Evolutionary conservation across 2,113 vertebrate genomes (phyloP).

Genomic region (Gorsachius goisagi): DNA sequence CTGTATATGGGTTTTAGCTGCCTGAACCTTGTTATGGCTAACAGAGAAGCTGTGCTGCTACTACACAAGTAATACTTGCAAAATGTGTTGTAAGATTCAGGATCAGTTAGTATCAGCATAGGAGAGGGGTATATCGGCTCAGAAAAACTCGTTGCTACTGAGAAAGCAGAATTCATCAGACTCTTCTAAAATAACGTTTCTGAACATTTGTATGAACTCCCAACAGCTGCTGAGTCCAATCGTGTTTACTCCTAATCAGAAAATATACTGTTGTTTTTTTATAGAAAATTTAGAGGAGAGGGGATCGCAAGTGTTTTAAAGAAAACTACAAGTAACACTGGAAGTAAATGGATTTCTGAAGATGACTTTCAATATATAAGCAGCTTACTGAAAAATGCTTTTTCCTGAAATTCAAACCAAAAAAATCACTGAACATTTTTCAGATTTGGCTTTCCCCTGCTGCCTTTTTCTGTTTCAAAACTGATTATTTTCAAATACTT

Average conservation of each 20-base stretch:
- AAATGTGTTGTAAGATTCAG: background rate
- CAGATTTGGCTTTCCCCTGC: background rate
- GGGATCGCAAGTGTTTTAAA: background rate
- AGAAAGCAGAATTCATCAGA: conserved; percentile 36
- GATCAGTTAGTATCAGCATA: background rate
- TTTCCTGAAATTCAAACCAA: background rate
- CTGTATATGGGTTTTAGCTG: background rate
- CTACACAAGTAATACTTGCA: background rate
- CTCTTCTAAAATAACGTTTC: conserved; percentile 27
- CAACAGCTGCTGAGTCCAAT: conserved; percentile 36
- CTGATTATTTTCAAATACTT: background rate
- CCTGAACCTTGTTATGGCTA: background rate
- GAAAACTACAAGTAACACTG: background rate
- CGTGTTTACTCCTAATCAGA: background rate
- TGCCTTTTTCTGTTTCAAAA: background rate
- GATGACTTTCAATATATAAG: conserved; percentile 1
- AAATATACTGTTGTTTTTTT: background rate
- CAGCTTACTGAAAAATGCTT: background rate
- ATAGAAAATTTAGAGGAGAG: background rate
- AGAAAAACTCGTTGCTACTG: conserved; percentile 11
- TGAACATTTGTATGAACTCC: conserved; percentile 22
- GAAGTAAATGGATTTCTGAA: background rate
- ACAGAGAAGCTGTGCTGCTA: background rate
- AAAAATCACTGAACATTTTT: background rate
- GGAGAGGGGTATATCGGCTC: background rate